A percentile compares a stretch with the other conserved stretches of the same genome.
phyloP scores from a whole-genome alignment of 2,888 invertebrate species.

The Cryptus viduatorius region DNA sequence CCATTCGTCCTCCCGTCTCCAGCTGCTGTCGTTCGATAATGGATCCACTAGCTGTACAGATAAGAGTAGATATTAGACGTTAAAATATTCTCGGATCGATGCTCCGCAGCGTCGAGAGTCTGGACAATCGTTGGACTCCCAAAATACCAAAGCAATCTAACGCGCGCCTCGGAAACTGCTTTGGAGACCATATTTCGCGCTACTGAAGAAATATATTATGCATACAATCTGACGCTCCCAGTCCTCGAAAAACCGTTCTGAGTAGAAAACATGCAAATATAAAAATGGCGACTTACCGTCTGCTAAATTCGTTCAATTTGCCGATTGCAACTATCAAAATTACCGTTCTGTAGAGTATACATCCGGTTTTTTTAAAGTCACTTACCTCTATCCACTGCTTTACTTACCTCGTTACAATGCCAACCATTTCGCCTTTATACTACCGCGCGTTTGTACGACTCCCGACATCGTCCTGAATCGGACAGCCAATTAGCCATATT shows the following conservation, averaged over 20 bases:
- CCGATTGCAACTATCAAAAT: no score
- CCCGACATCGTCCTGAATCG: no score
- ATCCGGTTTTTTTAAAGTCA: no score
- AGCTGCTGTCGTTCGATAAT: constrained; percentile 70
- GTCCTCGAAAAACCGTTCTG: not conserved
- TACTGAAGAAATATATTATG: not conserved
- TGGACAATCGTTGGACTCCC: not conserved
- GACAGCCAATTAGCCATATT: no score
- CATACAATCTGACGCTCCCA: not conserved
- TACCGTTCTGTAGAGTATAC: no score
- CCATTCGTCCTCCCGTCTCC: constrained; percentile 71
- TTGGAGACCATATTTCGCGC: not conserved
- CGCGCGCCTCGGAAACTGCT: not conserved
- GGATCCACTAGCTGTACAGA: constrained; percentile 66
- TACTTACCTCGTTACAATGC: no score
- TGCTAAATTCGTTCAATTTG: not conserved
- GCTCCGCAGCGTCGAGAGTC: not conserved
- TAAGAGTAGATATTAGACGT: constrained; percentile 68
- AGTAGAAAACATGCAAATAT: not conserved
- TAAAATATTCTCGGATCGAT: constrained; percentile 32
- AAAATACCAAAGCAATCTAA: constrained; percentile 4
- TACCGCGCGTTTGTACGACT: no score
- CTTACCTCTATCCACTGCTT: no score
- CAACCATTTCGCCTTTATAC: no score
- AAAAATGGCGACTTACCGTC: not conserved